A percentile compares a stretch with the other conserved stretches of the same genome.
These are phyloP conservation scores for Parazoanthus swiftii DNA, from an alignment of 92 coral and sea anemone species.

Conservation along the genomic window DNA sequence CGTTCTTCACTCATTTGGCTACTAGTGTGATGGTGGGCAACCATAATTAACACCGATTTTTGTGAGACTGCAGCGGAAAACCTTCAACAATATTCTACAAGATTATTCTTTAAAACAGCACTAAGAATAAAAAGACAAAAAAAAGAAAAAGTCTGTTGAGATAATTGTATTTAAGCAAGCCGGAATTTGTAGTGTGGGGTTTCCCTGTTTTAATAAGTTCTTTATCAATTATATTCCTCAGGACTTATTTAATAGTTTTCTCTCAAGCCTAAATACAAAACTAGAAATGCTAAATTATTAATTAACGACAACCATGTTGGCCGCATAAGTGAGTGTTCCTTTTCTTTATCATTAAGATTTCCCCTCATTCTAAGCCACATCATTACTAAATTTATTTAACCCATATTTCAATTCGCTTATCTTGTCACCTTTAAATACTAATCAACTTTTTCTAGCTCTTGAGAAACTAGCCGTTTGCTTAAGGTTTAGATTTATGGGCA, in stretches of 20 bases:
- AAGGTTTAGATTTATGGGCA: neutral
- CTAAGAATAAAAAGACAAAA: too few species aligned
- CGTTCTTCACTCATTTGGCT: neutral
- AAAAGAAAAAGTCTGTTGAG: too few species aligned
- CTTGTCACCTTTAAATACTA: neutral
- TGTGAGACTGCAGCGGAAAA: neutral
- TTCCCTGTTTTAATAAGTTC: too few species aligned
- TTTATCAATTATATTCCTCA: neutral
- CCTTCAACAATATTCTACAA: neutral
- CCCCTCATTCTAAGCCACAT: neutral
- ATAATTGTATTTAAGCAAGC: neutral
- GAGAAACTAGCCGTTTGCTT: neutral
- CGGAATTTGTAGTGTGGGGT: neutral
- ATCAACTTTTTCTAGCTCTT: neutral
- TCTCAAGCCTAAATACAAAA: neutral
- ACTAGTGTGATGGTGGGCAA: too few species aligned
- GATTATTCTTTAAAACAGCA: neutral
- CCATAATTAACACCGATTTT: neutral
- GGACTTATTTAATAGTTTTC: neutral
- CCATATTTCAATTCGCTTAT: neutral
- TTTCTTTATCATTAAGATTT: constrained; percentile 10
- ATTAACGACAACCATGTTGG: neutral
- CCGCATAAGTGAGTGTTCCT: neutral
- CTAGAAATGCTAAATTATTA: constrained; percentile 21
- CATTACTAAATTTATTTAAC: neutral